phyloP scores from a whole-genome alignment of 1,140 invertebrate genomes.

The Pseudobourletiella spinata region DNA sequence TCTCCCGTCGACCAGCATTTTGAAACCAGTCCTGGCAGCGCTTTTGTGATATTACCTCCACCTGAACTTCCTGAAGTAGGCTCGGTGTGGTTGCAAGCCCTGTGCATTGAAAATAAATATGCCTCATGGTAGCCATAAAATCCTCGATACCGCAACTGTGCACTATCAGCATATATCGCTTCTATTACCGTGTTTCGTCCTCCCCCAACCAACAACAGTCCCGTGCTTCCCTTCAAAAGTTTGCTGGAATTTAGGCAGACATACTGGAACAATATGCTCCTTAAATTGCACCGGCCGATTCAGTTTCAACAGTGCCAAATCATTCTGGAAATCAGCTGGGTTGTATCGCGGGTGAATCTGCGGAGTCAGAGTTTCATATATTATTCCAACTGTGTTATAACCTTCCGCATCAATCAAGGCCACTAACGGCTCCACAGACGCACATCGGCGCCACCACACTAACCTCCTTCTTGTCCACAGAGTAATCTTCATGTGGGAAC shows the following conservation, averaged over 20 bases:
- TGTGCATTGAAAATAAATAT: constrained; percentile 32
- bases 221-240: constrained; percentile 72
- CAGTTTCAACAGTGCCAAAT: constrained; percentile 74
- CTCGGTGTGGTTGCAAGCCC: constrained; percentile 43
- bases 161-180: neutral
- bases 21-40: constrained; percentile 85
- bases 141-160: too few relatives aligned
- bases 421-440: too few relatives aligned
- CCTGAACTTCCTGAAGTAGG: constrained; percentile 55
- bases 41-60: constrained; percentile 84
- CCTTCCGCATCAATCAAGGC: too few relatives aligned
- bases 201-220: constrained; percentile 70
- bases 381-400: too few relatives aligned
- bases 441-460: too few relatives aligned
- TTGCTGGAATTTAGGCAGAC: constrained; percentile 60
- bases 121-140: too few relatives aligned
- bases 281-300: constrained; percentile 61
- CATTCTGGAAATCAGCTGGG: constrained; percentile 77
- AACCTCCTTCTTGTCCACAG: constrained; percentile 78
- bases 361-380: constrained; percentile 15
- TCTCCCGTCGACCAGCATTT: constrained; percentile 48
- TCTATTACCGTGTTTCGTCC: constrained; percentile 64
- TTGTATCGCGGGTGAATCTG: constrained; percentile 74
- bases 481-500: constrained; percentile 74
- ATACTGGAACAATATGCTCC: constrained; percentile 81